Conservation (phyloP, 2,113 vertebrate species). For the Melozone crissalis region DNA sequence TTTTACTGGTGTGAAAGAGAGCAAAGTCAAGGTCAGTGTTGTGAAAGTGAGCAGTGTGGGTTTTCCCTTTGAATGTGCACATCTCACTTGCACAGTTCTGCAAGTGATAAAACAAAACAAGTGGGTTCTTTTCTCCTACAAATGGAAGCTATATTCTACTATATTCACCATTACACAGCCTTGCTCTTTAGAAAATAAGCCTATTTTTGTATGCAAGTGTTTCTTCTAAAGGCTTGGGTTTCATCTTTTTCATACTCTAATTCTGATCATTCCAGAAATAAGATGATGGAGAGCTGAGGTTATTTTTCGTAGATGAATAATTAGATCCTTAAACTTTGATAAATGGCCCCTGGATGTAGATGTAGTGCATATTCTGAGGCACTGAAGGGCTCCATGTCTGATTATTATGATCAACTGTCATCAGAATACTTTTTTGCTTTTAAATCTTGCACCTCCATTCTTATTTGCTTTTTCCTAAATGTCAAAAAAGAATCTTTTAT, state of each 20-base stretch:
- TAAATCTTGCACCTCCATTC: neutral
- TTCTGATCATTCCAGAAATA: constrained; percentile 50
- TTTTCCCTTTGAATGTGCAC: constrained; percentile 33
- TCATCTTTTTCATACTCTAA: constrained; percentile 18
- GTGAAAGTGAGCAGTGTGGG: neutral
- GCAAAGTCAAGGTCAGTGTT: neutral
- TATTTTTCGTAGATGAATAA: constrained; percentile 45
- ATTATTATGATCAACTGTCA: neutral
- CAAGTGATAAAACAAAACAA: neutral
- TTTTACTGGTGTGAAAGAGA: neutral
- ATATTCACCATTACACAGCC: neutral
- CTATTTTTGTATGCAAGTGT: constrained; percentile 57
- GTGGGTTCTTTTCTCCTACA: constrained; percentile 42
- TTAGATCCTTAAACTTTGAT: constrained; percentile 5
- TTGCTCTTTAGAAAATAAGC: constrained; percentile 54
- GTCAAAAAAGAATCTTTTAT: constrained; percentile 24
- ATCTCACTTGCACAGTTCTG: constrained; percentile 16
- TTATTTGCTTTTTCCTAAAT: constrained; percentile 26
- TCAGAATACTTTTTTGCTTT: neutral
- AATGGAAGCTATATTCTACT: constrained; percentile 28
- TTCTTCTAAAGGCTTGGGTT: constrained; percentile 39
- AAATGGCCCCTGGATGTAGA: constrained; percentile 8
- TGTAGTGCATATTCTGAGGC: neutral
- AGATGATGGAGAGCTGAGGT: neutral
- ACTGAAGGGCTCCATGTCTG: neutral